Evolutionary conservation across 2,113 vertebrate genomes (phyloP).

Genomic region (Bufo bufo): DNA sequence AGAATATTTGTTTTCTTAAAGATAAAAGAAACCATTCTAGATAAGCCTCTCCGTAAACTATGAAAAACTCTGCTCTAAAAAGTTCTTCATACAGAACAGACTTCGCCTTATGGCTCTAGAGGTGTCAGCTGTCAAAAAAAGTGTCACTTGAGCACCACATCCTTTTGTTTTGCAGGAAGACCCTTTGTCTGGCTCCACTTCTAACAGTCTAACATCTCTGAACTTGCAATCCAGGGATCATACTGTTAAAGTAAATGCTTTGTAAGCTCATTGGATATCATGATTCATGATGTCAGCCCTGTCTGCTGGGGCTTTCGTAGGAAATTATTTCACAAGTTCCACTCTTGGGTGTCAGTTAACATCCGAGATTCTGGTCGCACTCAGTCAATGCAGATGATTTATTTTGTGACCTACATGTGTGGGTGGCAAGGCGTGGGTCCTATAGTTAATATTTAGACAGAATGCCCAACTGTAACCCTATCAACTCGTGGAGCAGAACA

Average conservation of each 20-base stretch:
- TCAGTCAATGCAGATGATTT: slow-evolving; percentile 67
- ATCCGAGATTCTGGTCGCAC: slow-evolving; percentile 62
- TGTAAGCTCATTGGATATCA: slow-evolving; percentile 67
- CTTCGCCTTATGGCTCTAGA: slow-evolving; percentile 21
- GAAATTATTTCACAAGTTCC: slow-evolving; percentile 72
- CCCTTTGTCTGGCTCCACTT: slow-evolving; percentile 62
- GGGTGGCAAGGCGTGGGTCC: slow-evolving; percentile 53
- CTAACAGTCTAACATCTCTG: slow-evolving; percentile 59
- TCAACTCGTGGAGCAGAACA: not conserved
- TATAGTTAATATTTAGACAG: slow-evolving; percentile 60
- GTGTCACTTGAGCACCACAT: slow-evolving; percentile 35
- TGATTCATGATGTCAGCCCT: slow-evolving; percentile 68
- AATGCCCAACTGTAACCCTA: slow-evolving; percentile 59
- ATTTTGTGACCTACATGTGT: slow-evolving; percentile 66
- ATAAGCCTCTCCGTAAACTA: slow-evolving; percentile 4
- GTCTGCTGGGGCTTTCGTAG: slow-evolving; percentile 69
- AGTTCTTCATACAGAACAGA: slow-evolving; percentile 11
- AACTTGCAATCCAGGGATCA: slow-evolving; percentile 66
- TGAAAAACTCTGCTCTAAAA: not conserved
- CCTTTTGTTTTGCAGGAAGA: slow-evolving; percentile 59
- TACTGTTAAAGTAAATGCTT: slow-evolving; percentile 64
- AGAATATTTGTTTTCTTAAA: slow-evolving; percentile 28
- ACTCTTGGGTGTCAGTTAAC: slow-evolving; percentile 71
- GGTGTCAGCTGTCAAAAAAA: slow-evolving; percentile 39
- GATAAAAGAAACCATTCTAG: slow-evolving; percentile 13